Conservation (phyloP, 2,113 vertebrate species). For the Lipophrys pholis region DNA sequence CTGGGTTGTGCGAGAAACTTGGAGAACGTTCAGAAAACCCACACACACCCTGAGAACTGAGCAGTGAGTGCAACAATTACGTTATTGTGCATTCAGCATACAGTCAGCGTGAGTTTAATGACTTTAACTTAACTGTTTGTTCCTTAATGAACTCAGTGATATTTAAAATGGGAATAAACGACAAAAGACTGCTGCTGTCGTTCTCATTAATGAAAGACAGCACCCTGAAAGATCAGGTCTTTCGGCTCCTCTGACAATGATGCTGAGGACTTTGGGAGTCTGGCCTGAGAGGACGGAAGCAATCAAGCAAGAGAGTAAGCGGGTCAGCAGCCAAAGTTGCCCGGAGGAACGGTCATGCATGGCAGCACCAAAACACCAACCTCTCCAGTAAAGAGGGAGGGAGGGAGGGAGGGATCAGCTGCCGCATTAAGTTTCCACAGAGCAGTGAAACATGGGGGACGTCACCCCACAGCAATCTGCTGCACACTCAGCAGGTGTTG, state of each 20-base stretch:
- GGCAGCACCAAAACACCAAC: slow-evolving; percentile 43
- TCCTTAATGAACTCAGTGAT: neutral
- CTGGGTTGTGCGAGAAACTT: too few relatives aligned
- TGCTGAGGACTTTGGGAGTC: slow-evolving; percentile 16
- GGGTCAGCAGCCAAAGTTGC: slow-evolving; percentile 51
- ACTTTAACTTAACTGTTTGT: neutral
- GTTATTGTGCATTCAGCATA: too few relatives aligned
- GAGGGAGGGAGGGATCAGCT: slow-evolving; percentile 55
- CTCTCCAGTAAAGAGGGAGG: slow-evolving; percentile 38
- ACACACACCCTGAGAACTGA: too few relatives aligned
- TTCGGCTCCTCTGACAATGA: slow-evolving; percentile 9
- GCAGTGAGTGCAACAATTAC: too few relatives aligned
- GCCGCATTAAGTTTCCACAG: slow-evolving; percentile 65
- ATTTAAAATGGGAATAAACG: neutral
- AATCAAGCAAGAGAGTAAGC: slow-evolving; percentile 44
- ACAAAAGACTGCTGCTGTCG: neutral
- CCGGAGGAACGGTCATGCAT: slow-evolving; percentile 45
- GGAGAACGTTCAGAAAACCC: too few relatives aligned
- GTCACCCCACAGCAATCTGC: slow-evolving; percentile 66
- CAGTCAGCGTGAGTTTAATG: too few relatives aligned
- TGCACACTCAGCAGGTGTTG: slow-evolving; percentile 71
- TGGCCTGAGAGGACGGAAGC: slow-evolving; percentile 30
- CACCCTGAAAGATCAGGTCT: neutral
- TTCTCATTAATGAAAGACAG: neutral
- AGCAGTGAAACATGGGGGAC: slow-evolving; percentile 47